phyloP scores from a whole-genome alignment of 37 sponge, comb jelly and placozoan species.

The Oscarella lobularis region DNA sequence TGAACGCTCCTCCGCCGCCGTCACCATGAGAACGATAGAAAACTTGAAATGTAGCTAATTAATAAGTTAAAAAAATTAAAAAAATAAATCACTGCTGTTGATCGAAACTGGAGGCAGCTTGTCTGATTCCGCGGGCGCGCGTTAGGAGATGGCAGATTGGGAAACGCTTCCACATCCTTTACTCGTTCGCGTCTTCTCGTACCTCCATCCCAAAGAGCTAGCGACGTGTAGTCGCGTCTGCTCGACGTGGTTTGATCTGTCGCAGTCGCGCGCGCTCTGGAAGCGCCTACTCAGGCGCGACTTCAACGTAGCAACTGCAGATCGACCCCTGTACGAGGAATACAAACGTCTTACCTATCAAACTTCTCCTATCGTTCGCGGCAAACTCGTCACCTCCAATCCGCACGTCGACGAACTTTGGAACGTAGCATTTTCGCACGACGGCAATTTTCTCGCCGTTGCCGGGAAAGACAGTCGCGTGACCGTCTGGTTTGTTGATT shows the following conservation, averaged over 20 bases:
- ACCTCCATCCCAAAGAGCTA: background rate
- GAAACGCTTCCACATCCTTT: background rate
- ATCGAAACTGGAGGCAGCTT: no score
- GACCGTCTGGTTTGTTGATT: background rate
- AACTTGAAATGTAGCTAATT: no score
- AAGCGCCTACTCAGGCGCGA: background rate
- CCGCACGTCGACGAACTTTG: background rate
- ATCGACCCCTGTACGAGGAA: background rate
- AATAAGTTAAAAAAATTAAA: no score
- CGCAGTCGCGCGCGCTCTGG: background rate
- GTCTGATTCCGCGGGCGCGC: background rate
- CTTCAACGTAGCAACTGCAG: background rate
- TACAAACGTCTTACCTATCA: conserved; percentile 1
- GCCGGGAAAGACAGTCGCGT: background rate
- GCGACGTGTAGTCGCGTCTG: background rate
- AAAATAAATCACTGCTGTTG: no score
- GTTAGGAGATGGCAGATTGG: background rate
- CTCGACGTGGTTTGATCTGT: background rate
- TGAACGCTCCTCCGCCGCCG: background rate
- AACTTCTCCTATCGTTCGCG: no score
- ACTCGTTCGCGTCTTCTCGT: background rate
- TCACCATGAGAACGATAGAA: background rate
- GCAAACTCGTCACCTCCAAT: no score
- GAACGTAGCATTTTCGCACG: background rate
- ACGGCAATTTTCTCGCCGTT: background rate